These are phyloP conservation scores for Embiotoca jacksoni DNA, from an alignment of 2,113 vertebrate genomes.

Conservation along the genomic window DNA sequence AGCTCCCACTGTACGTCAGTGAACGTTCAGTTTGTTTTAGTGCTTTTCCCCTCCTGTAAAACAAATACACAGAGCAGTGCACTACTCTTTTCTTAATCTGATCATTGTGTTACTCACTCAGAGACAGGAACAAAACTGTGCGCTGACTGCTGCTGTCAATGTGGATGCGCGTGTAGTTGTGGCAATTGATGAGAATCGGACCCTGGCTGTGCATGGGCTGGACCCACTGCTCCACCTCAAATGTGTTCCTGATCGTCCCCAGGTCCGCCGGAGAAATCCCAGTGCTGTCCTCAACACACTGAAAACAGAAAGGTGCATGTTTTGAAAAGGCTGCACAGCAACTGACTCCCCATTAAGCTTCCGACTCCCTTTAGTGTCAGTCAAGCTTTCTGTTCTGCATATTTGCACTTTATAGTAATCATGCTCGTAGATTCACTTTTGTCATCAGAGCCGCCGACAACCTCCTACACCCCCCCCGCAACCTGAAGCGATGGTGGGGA, in stretches of 20 bases:
- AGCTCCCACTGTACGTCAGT: too few species aligned
- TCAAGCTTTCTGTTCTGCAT: too few species aligned
- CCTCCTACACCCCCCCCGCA: too few species aligned
- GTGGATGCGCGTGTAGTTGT: constrained; percentile 75
- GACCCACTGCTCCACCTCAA: constrained; percentile 67
- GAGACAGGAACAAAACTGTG: constrained; percentile 71
- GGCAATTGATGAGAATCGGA: constrained; percentile 64
- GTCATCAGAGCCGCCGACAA: too few species aligned
- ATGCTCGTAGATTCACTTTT: too few species aligned
- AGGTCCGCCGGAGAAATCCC: accelerated
- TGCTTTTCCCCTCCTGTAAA: too few species aligned
- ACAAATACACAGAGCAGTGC: neutral
- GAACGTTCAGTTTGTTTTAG: too few species aligned
- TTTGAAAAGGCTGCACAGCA: neutral
- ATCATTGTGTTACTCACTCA: constrained; percentile 68
- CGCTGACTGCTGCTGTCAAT: constrained; percentile 13
- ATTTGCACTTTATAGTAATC: too few species aligned
- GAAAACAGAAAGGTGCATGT: constrained; percentile 1
- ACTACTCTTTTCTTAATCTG: too few species aligned
- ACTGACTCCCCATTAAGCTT: neutral
- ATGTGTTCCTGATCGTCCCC: constrained; percentile 15
- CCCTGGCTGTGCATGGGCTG: constrained; percentile 16
- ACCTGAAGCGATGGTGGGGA: too few species aligned
- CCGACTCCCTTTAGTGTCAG: too few species aligned
- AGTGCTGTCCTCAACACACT: constrained; percentile 70